Evolutionary conservation across 1,140 invertebrate genomes (phyloP), one percentile per base, ranked within the genome.

Genomic region (Temnothorax curvispinosus): DNA sequence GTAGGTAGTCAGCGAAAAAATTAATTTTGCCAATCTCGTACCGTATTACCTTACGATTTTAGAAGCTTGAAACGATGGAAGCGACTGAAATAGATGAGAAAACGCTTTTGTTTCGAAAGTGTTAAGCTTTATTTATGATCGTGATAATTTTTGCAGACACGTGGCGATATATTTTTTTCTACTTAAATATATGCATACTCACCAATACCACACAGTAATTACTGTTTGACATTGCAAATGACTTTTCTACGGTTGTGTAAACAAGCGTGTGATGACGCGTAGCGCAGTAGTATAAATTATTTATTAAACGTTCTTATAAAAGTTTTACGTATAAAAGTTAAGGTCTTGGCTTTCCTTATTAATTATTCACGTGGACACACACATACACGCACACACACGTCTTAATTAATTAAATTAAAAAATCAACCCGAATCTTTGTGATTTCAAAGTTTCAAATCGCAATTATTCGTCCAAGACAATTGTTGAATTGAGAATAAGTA

Each of bases 21-120:
- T 77, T 0, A 78, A 64, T 64, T 52, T 88, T 67, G n/a, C 1
- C 7, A 18, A 18, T 76, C 41, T 78, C 27, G 27, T 27, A 27
- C 27, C 18, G 3, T 60, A 8, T 41, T 13, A 15, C 18, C 0
- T 13, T 71, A 6, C 35, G 32, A 38, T 50, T 21, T 1, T 27
- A 27, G 27, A 27, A 27, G 1, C 13, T 85, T 44, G 27, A 32
- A 50, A 9, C 15, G 13, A 56, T 44, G 8, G 18, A 3, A 69
- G 13, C 41, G 1, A 44, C 58, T 41, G 35, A 13, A 75, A 75
- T 13, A 3, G 6, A 54, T 50, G 9, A 54, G 18, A 56, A 27
- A 27, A 41, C 5, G 11, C 52, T 44, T 77, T 35, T 13, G 41
- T 47, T 35, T 38, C 15, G 21, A 38, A 8, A 3, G n/a, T 6